phyloP scores from a whole-genome alignment of 2,113 vertebrate species.

The Psittacula cyanocephala region DNA sequence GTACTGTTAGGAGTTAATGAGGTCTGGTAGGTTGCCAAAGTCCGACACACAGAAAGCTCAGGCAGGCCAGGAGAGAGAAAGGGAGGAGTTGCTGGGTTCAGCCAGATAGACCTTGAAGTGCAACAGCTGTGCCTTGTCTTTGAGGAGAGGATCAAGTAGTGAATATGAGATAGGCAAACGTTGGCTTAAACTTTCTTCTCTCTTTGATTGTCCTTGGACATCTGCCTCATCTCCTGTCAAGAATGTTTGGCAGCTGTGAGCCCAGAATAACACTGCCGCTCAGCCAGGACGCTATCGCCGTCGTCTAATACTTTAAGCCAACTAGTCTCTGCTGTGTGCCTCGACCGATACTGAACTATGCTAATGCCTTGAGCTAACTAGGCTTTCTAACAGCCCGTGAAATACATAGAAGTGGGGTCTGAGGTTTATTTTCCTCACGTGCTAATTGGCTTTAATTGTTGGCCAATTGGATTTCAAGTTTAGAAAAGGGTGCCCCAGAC shows the following conservation, averaged over 20 bases:
- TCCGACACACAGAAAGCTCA: conserved; percentile 27
- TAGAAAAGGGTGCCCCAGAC: conserved; percentile 73
- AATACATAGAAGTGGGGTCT: conserved; percentile 57
- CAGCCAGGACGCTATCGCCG: conserved; percentile 79
- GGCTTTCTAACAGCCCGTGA: conserved; percentile 64
- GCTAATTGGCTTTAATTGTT: conserved; percentile 99
- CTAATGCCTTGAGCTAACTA: conserved; percentile 81
- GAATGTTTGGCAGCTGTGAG: conserved; percentile 98
- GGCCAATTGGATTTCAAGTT: conserved; percentile 93
- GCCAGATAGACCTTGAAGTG: conserved; percentile 83
- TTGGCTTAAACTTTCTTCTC: conserved; percentile 92
- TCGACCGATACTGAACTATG: conserved; percentile 80
- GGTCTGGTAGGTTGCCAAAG: conserved; percentile 56
- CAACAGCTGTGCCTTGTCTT: conserved; percentile 94
- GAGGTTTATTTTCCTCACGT: conserved; percentile 82
- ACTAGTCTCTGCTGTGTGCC: conserved; percentile 79
- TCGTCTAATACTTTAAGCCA: conserved; percentile 96
- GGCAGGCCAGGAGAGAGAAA: conserved; percentile 61
- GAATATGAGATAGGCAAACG: conserved; percentile 96
- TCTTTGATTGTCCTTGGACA: conserved; percentile 99
- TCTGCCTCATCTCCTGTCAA: conserved; percentile 96
- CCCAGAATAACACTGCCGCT: conserved; percentile 89
- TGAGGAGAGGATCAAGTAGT: conserved; percentile 89
- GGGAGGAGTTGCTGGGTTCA: conserved; percentile 70
- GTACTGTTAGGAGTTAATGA: conserved; percentile 67